Conservation (phyloP, 1,140 invertebrate species). For the Battus philenor region DNA sequence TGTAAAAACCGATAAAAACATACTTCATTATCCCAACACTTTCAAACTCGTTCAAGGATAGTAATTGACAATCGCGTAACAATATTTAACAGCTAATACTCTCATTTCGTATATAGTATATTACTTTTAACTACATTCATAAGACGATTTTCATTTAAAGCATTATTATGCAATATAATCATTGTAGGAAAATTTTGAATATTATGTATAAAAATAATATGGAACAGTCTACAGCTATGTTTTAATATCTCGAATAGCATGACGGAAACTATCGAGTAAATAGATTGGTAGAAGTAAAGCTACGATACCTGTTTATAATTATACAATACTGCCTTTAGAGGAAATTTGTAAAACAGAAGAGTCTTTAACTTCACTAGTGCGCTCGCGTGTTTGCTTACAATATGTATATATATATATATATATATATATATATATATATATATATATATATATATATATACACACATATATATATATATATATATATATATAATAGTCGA, state of each 20-base stretch:
- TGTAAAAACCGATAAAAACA: conserved; percentile 10
- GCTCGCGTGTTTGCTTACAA: conserved; percentile 2
- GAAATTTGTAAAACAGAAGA: too few relatives aligned
- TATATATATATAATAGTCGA: conserved; percentile 7
- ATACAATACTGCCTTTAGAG: too few relatives aligned
- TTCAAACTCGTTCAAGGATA: conserved; percentile 36
- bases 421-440: conserved; percentile 9
- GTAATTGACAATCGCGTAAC: conserved; percentile 63
- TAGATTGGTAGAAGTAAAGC: too few relatives aligned
- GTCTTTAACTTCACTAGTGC: background rate
- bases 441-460: conserved; percentile 10
- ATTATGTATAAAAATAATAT: conserved; percentile 68
- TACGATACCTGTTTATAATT: too few relatives aligned
- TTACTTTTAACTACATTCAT: conserved; percentile 66
- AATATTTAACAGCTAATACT: conserved; percentile 46
- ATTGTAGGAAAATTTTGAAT: too few relatives aligned
- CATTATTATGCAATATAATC: conserved; percentile 64
- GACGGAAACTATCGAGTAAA: background rate
- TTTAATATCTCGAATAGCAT: background rate
- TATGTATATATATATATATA: conserved; percentile 5
- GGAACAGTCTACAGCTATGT: conserved; percentile 32
- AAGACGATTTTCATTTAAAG: conserved; percentile 70
- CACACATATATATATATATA: too few relatives aligned
- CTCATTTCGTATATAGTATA: conserved; percentile 48
- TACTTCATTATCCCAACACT: conserved; percentile 12